Evolutionary conservation across 2,888 invertebrate genomes (phyloP).

Genomic region (Cenopis cana): DNA sequence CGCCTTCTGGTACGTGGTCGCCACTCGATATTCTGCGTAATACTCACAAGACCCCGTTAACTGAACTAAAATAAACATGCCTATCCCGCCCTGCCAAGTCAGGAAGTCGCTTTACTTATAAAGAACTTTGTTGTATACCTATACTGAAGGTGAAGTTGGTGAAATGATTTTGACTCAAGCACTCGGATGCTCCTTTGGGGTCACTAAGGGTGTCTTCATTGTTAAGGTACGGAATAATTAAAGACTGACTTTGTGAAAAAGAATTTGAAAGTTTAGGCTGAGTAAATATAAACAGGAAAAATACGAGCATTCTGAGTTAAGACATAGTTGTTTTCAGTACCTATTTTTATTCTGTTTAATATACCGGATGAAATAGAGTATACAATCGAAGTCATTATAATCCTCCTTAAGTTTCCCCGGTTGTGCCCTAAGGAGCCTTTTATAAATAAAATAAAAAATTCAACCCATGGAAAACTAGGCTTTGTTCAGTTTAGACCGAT

Average conservation of each 20-base stretch:
- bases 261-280: not conserved
- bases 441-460: too few relatives aligned
- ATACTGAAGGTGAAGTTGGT: slow-evolving; percentile 28
- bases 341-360: not conserved
- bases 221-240: slow-evolving; percentile 15
- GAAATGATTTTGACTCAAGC: slow-evolving; percentile 32
- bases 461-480: too few relatives aligned
- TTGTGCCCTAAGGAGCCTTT: too few relatives aligned
- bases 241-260: not conserved
- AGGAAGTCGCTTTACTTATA: not conserved
- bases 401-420: too few relatives aligned
- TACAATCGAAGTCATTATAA: too few relatives aligned
- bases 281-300: too few relatives aligned
- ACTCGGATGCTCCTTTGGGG: slow-evolving; percentile 14
- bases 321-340: not conserved
- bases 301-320: not conserved
- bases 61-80: too few relatives aligned
- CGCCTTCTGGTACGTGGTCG: too few relatives aligned
- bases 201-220: not conserved
- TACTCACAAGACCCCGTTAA: too few relatives aligned
- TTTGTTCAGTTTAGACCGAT: too few relatives aligned
- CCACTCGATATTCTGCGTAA: too few relatives aligned
- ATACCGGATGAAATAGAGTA: not conserved
- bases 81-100: too few relatives aligned
- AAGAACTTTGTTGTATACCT: slow-evolving; percentile 33